Percentiles rank a stretch among this genome's conserved stretches.
These are phyloP conservation scores for Euleptes europaea DNA, from an alignment of 2,113 vertebrate species.

Conservation along the genomic window DNA sequence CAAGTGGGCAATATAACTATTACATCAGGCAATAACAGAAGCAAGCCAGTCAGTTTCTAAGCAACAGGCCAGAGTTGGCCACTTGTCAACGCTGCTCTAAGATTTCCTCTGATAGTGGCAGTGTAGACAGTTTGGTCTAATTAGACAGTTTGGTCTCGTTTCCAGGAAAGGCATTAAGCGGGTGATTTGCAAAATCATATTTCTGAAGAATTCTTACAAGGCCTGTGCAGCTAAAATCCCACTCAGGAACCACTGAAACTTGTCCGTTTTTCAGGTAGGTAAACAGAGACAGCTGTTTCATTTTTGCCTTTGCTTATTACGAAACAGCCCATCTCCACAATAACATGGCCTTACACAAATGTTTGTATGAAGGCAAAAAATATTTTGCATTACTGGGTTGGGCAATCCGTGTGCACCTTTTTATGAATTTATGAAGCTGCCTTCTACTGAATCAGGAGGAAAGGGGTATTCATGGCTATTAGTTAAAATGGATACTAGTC, in stretches of 20 bases:
- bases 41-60: slow-evolving; percentile 67
- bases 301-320: slow-evolving; percentile 60
- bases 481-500: too few relatives aligned
- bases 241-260: slow-evolving; percentile 66
- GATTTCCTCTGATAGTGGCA: slow-evolving; percentile 61
- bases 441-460: too few relatives aligned
- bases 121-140: slow-evolving; percentile 56
- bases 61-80: slow-evolving; percentile 65
- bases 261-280: slow-evolving; percentile 67
- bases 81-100: slow-evolving; percentile 60
- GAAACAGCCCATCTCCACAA: slow-evolving; percentile 29
- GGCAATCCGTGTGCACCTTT: too few relatives aligned
- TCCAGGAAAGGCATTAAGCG: slow-evolving; percentile 66
- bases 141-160: slow-evolving; percentile 64
- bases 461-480: too few relatives aligned
- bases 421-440: too few relatives aligned
- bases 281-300: slow-evolving; percentile 68
- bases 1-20: slow-evolving; percentile 72
- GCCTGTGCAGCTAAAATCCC: slow-evolving; percentile 65
- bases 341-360: too few relatives aligned
- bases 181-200: slow-evolving; percentile 71
- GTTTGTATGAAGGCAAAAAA: too few relatives aligned
- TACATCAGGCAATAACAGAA: slow-evolving; percentile 70
- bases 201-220: slow-evolving; percentile 74
- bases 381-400: too few relatives aligned